Evolutionary conservation across 2,113 vertebrate genomes (phyloP), one percentile per base, ranked within the genome.

Genomic region (human): DNA sequence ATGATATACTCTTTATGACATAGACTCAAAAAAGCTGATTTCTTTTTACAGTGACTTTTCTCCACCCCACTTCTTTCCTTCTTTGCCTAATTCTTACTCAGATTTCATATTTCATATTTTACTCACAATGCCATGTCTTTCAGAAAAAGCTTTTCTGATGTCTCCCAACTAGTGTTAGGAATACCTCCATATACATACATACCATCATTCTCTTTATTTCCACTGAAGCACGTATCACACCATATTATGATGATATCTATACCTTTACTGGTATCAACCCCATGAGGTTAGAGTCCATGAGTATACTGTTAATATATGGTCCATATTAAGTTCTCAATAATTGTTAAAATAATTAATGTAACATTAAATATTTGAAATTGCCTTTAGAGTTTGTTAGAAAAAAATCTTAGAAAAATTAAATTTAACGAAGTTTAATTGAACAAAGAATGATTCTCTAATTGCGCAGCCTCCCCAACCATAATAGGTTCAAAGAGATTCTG

Each of bases 351-450:
- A 45, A 89, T 35, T 52, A 68, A 45, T 85, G 40, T n/a, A 57
- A 93, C 78, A 82, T 86, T 89, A 89, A 97, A 43, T 92, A 92
- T 57, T 50, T 61, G 1, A 11, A 83, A 55, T 64, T 87, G 32
- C 27, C 78, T 86, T 96, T 40, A 83, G 23, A 45, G 13, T 84
- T 80, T 64, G 8, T 68, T 32, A 68, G 32, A 68, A 35, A n/a
- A 68, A 68, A 8, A 0, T 4, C 3, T 35, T 35, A n/a, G 66
- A 35, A 12, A 32, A 32, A 68, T 68, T 35, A n/a, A n/a, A n/a
- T n/a, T 35, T n/a, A 68, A 68, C 0, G 1, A 35, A 68, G 32
- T 35, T 68, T 35, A 68, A 35, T n/a, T n/a, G 32, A 68, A 30
- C 32, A 68, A 18, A 68, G 66, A 68, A 68, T 35, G 32, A n/a